Base-by-base conservation (phyloP, 2,888 invertebrate genomes). In the Acanthosepion pharaonis region DNA sequence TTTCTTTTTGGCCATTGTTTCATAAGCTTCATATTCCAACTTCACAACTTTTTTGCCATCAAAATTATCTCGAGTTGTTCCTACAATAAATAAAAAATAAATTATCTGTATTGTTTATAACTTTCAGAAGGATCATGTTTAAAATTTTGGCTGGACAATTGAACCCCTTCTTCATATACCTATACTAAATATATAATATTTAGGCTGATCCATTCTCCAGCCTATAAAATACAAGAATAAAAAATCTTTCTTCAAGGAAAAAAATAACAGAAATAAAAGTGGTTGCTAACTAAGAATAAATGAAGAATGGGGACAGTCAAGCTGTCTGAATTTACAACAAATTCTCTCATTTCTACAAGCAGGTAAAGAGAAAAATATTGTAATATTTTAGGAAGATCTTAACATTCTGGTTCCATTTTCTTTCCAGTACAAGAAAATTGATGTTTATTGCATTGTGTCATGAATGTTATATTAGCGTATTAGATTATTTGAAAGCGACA, bases 11-110 rank as follows among this genome's bases (percentile, higher is more conserved):
- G 99, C 99, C 99, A 99, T 99, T 2, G 98, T 98, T 96, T 98
- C 98, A 97, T 99, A 99, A 0, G 99, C 99, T 97, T 99, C 99
- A 98, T 99, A 99, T 97, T 99, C 99, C 94, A 99, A 98, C 95
- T 98, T 98, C n/a, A 98, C 95, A n/a, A 99, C 99, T 98, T 98
- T 97, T 95, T 97, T 97, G 3, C 97, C 97, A 78, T 97, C 96
- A 96, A 97, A 97, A 94, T 97, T 97, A 95, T 97, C 96, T 94
- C 97, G 95, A 42, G 97, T 97, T 92, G 97, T 97, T 11, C 97
- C 97, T 97, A 95, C 25, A 95, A 91, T 91, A 25, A 59, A 59
- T 23, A 25, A 78, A 6, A 64, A 64, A 64, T 23, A 25, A 4
- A 92, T 33, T 42, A 42, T 42, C 42, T 42, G 42, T 42, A 42